Conservation (phyloP, 2,113 vertebrate genomes). For the Catagonus wagneri region DNA sequence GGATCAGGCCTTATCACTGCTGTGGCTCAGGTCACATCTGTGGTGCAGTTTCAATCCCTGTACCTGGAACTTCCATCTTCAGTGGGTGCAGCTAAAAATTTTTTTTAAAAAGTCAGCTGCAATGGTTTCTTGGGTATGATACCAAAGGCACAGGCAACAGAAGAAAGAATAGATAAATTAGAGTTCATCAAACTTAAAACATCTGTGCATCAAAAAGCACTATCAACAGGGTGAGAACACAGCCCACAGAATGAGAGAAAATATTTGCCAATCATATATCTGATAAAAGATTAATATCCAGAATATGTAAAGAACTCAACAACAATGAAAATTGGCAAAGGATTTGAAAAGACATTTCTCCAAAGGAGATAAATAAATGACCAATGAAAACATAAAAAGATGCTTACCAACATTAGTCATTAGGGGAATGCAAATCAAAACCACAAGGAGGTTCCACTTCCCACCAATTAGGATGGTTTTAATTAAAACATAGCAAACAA, state of each 20-base stretch:
- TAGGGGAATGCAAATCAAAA: neutral
- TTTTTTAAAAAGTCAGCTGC: neutral
- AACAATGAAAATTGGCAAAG: neutral
- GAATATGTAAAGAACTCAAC: neutral
- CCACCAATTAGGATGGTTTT: neutral
- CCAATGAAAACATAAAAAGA: neutral
- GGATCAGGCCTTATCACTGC: no score
- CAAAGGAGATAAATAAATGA: neutral
- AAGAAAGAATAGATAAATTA: neutral
- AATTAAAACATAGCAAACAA: conserved; percentile 1
- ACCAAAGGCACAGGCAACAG: neutral
- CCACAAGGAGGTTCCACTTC: neutral
- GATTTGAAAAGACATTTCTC: neutral
- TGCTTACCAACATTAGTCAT: neutral
- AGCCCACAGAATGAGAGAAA: neutral
- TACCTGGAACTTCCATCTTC: no score
- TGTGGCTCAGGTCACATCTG: no score
- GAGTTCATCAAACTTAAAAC: neutral
- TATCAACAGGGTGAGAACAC: neutral
- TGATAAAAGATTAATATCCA: neutral
- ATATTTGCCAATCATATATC: neutral
- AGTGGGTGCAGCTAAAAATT: no score
- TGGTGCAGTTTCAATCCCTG: no score
- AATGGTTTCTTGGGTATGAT: neutral
- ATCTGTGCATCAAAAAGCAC: neutral